A percentile compares a stretch with the other conserved stretches of the same genome.
Conservation (phyloP, 2,888 invertebrate species). For the Axea sp. region DNA sequence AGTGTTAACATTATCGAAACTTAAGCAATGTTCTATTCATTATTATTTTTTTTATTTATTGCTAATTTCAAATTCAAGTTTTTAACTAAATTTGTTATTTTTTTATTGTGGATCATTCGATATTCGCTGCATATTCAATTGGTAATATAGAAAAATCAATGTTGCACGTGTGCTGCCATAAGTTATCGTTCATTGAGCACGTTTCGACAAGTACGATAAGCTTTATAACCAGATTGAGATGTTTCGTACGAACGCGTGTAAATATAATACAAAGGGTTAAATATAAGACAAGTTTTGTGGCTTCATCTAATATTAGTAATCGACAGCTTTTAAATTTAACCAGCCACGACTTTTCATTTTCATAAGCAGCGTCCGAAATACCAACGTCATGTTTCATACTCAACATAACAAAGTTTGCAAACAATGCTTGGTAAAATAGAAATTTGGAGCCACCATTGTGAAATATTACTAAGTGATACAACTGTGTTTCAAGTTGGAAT, state of each 20-base stretch:
- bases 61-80: too few species aligned
- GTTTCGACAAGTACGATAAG: constrained; percentile 21
- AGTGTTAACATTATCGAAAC: too few species aligned
- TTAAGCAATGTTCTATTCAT: too few species aligned
- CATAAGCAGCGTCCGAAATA: constrained; percentile 42
- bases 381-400: constrained; percentile 36
- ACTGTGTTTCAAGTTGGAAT: too few species aligned
- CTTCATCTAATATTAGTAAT: constrained; percentile 50
- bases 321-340: constrained; percentile 46
- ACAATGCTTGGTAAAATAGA: too few species aligned
- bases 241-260: constrained; percentile 11
- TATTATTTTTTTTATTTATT: too few species aligned
- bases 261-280: constrained; percentile 43
- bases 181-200: constrained; percentile 14
- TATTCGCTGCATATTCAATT: constrained; percentile 6
- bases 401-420: too few species aligned
- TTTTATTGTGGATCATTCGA: not conserved
- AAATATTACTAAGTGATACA: too few species aligned
- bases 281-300: constrained; percentile 34
- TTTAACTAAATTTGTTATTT: too few species aligned
- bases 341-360: constrained; percentile 42
- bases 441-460: too few species aligned
- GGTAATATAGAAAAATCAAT: constrained; percentile 7
- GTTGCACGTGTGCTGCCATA: constrained; percentile 1
- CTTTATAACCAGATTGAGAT: constrained; percentile 33